Evolutionary conservation across 2,888 invertebrate species (phyloP).

Genomic region (Drosophila borborema): DNA sequence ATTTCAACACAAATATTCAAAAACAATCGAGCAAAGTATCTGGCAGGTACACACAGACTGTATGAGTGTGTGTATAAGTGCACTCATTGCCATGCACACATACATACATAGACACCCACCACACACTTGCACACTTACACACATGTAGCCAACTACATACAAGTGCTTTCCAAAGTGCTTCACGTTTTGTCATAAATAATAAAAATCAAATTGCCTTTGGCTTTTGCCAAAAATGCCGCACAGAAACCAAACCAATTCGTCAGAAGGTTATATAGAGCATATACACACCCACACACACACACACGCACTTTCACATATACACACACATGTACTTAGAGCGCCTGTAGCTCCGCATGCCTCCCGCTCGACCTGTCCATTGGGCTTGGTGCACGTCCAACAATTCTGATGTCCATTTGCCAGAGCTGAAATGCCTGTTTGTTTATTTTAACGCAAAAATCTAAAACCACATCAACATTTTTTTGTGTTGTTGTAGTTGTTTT

Average conservation of each 20-base stretch:
- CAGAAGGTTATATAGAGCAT: slow-evolving; percentile 65
- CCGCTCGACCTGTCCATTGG: slow-evolving; percentile 50
- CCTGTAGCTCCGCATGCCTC: slow-evolving; percentile 24
- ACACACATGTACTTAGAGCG: slow-evolving; percentile 3
- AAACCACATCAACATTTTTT: slow-evolving; percentile 77
- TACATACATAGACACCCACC: slow-evolving; percentile 7
- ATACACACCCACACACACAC: slow-evolving; percentile 11
- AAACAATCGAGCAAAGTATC: slow-evolving; percentile 50
- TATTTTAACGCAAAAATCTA: slow-evolving; percentile 72
- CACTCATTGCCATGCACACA: slow-evolving; percentile 21
- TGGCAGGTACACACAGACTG: slow-evolving; percentile 18
- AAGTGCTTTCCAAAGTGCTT: slow-evolving; percentile 50
- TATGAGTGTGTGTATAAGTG: slow-evolving; percentile 5
- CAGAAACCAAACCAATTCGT: slow-evolving; percentile 41
- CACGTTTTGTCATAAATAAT: slow-evolving; percentile 59
- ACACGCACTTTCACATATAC: slow-evolving; percentile 14
- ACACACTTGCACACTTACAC: background rate
- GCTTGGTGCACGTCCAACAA: slow-evolving; percentile 55
- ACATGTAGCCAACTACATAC: background rate
- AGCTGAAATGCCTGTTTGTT: slow-evolving; percentile 73
- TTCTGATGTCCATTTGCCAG: slow-evolving; percentile 78
- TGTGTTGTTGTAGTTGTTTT: background rate
- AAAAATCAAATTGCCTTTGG: slow-evolving; percentile 72
- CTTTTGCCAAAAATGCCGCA: slow-evolving; percentile 64
- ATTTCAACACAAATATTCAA: slow-evolving; percentile 41